Evolutionary conservation across 2,113 vertebrate species (phyloP), one percentile per base, ranked within the genome.

Genomic region (Rhinoderma darwinii): DNA sequence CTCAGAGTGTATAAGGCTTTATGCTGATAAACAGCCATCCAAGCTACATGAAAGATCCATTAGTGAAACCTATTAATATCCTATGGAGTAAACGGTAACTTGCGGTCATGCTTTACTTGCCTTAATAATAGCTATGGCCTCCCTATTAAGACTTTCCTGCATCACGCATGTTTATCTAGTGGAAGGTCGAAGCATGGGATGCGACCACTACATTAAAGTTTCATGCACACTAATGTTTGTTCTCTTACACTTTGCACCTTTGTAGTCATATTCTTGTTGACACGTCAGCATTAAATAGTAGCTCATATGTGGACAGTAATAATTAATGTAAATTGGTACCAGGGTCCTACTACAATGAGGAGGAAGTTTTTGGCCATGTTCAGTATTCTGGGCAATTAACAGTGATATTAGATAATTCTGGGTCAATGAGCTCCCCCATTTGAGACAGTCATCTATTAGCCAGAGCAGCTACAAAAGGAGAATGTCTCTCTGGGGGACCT

Each of bases 41-140:
- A 50, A 41, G 47, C 72, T 59, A 84, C 83, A 84, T 20, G 51
- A 74, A 84, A 59, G 22, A 84, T 84, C 83, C 83, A 84, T 84
- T 84, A 84, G 83, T 84, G 17, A 61, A 43, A 84, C 25, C 47
- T 84, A 59, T 75, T 84, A 75, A 75, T 75, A 84, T 59, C 54
- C 41, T 75, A 84, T 20, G 72, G 70, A 41, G 68, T 56, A 50
- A 84, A 54, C 14, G 6, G 66, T 8, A 39, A 84, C 6, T 20
- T 22, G 47, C 37, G n/a, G 70, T 22, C 25, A 75, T 84, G 68
- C 20, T 59, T 84, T 73, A 39, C 54, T 81, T 39, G 32, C 30
- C 47, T 25, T 54, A 56, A 37, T 79, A 79, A 56, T 56, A 37
- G 32, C 8, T 4, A 6, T 59, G 32, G 37, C 47, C 32, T 32